These are phyloP conservation scores for Danaus melanippus DNA, from an alignment of 1,140 invertebrate species.

Conservation along the genomic window DNA sequence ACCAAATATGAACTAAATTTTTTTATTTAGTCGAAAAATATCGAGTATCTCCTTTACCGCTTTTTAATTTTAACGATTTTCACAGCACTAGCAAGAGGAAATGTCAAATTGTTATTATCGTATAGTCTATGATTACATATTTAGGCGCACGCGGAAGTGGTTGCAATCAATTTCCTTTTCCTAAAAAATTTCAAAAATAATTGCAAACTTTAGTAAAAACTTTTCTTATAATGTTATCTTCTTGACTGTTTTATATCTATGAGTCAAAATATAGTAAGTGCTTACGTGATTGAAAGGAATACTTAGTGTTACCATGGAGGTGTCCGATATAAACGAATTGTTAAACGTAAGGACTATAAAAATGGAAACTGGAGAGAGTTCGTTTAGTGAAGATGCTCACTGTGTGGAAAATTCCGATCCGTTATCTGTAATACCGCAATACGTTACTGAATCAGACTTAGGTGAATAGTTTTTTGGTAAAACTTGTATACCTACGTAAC, in stretches of 20 bases:
- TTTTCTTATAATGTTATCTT: constrained; percentile 17
- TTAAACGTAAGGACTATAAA: constrained; percentile 55
- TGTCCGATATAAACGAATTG: constrained; percentile 53
- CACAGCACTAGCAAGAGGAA: constrained; percentile 9
- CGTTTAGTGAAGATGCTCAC: constrained; percentile 34
- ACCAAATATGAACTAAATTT: no score
- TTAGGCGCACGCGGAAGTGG: constrained; percentile 62
- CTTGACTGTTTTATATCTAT: constrained; percentile 1
- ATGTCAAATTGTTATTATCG: constrained; percentile 7
- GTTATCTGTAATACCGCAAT: constrained; percentile 59
- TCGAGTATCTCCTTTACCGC: no score
- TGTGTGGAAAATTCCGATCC: constrained; percentile 43
- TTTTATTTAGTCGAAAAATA: no score
- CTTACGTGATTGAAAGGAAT: constrained; percentile 7
- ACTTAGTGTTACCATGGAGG: constrained; percentile 40
- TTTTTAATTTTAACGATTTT: background rate
- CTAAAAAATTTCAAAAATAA: constrained; percentile 53
- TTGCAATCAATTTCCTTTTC: constrained; percentile 60
- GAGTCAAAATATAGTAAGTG: constrained; percentile 4
- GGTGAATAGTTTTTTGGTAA: constrained; percentile 31
- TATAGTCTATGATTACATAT: constrained; percentile 16
- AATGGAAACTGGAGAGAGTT: constrained; percentile 53
- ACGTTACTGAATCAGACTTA: constrained; percentile 59
- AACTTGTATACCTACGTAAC: constrained; percentile 3
- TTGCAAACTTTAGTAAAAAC: constrained; percentile 20